Evolutionary conservation across 2,888 invertebrate genomes (phyloP), one percentile per base, ranked within the genome.

Genomic region (Caenorhabditis macrosperma): DNA sequence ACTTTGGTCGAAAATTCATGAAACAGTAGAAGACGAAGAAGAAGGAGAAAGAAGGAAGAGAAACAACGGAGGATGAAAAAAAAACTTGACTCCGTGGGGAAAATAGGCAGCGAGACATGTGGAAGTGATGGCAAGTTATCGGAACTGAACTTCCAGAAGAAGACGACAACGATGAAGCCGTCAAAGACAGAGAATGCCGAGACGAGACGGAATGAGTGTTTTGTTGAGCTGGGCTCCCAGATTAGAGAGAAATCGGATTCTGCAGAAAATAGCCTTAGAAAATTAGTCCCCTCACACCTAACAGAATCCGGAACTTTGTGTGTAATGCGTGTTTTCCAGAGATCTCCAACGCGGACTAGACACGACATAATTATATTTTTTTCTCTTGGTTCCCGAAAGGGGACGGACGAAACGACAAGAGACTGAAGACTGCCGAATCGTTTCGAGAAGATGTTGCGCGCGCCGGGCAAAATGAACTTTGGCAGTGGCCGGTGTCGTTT

Each of bases 81-180:
- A 69, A 72, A 72, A 72, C 63, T 72, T 63, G 72, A 72, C 55
- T 72, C 72, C 72, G 72, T 72, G 72, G 72, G 72, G 72, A 72
- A 50, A 72, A 74, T 57, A 50, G 28, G 59, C 46, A 28, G 50
- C 54, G 44, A 71, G 20, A 33, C 57, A 59, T 64, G 72, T 72
- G 64, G 22, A 64, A 64, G 64, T 74, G 74, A 74, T 74, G 74
- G 72, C 55, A 63, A 52, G 48, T 74, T 74, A 57, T 26, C 20
- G 64, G 63, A 63, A 64, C 22, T 22, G 26, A 24, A 44, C 61
- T 71, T 61, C 41, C 41, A 20, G 22, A 24, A 44, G 30, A 12
- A 72, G 55, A n/a, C n/a, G n/a, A n/a, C n/a, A n/a, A n/a, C n/a
- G n/a, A 63, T 64, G 72, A 72, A 64, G 64, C 74, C 64, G 57